Base-by-base conservation (phyloP, 2,113 vertebrate species). In the Conger conger region DNA sequence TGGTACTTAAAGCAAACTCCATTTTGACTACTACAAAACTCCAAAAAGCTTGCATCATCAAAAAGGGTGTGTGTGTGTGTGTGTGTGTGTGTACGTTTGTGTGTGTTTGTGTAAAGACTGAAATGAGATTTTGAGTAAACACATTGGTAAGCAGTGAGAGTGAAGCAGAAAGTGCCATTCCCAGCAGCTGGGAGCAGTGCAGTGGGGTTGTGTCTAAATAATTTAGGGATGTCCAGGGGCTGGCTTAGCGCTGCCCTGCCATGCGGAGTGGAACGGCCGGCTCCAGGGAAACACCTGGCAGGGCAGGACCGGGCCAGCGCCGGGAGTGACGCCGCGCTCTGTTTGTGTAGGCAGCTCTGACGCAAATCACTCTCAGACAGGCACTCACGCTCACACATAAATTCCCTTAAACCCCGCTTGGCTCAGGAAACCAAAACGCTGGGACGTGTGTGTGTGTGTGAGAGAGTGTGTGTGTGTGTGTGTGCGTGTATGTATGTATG, bases 271-370 rank as follows among this genome's bases (percentile, higher is more conserved):
- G 68, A 73, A 30, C 33, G 20, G 27, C n/a, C 38, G 13, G n/a
- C 81, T 53, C 54, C 35, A 77, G 84, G 84, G 87, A 50, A 85
- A 83, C 81, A 87, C 87, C 80, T 84, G 76, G 85, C 80, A 36
- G 54, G 13, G n/a, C 76, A 15, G 50, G 18, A 33, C 37, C 68
- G 13, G 35, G 82, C 30, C 50, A 77, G 79, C 27, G 79, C 78
- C 78, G 40, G 60, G 37, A 68, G 30, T 63, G 45, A 40, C 53
- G 9, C 80, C 36, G 45, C 54, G 33, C 84, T 76, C 77, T 78
- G 83, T 87, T 82, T 57, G 40, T 80, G 85, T 82, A 79, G 53
- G 1, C 7, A 7, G n/a, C 36, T 79, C 40, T n/a, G 63, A 33
- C 63, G 37, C 27, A 81, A 84, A 84, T 63, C 83, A 4, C 68